Base-by-base conservation (phyloP, 1,140 invertebrate species). In the Drosophila erecta region DNA sequence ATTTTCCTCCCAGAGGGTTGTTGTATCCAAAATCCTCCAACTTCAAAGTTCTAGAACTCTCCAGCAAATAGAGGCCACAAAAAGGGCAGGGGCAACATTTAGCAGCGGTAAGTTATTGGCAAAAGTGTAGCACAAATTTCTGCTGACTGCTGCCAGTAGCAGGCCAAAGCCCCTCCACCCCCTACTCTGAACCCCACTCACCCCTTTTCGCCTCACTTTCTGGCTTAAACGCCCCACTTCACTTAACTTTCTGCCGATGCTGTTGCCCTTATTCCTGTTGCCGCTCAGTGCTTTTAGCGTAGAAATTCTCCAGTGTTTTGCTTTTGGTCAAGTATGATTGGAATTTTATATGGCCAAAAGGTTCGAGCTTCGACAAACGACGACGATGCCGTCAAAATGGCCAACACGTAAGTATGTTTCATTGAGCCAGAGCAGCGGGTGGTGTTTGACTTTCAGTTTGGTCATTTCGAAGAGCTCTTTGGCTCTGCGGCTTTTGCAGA, bases 261-360 rank as follows among this genome's bases (percentile, higher is more conserved):
- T 37, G 62, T 20, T 38, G 50, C 47, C 27, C 47, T 50, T 50
- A 17, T n/a, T 50, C 30, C 37, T 50, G 35, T 37, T 41, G 17
- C 49, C 67, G 47, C 55, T 43, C 60, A 37, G 37, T 53, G 49
- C 60, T 58, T 76, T 76, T 76, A 62, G 47, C 62, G 40, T 50
- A 35, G 60, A 76, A 81, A 87, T 76, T 87, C 83, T 83, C 79
- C 79, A 87, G 84, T 87, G 84, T 87, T 87, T 87, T 87, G 84
- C 83, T 87, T 83, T 87, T 75, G 83, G 83, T 87, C 83, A 87
- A 87, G 83, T 87, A 87, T 87, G 83, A 87, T 87, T 87, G 83
- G 83, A 87, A 87, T 87, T 87, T 87, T 87, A 87, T 87, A 87
- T 87, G 78, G 83, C 75, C 57, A 65, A 66, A 69, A 76, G 81